Conservation (phyloP, 2,888 invertebrate species). For the Volucella zonaria region DNA sequence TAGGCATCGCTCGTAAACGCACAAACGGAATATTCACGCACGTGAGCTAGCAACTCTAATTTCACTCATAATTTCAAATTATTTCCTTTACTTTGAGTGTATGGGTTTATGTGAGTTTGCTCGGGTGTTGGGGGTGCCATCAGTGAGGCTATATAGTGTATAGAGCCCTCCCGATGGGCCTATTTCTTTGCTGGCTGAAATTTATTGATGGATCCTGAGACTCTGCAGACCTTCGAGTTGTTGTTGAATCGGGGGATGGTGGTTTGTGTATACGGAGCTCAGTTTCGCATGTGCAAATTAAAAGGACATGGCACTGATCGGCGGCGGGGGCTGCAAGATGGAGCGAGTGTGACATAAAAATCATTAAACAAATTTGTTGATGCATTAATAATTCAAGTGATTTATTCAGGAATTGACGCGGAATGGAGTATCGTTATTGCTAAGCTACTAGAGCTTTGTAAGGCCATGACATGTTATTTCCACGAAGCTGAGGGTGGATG, state of each 20-base stretch:
- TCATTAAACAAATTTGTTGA: conserved; percentile 62
- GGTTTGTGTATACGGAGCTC: conserved; percentile 15
- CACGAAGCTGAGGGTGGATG: background rate
- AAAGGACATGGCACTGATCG: conserved; percentile 51
- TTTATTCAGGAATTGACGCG: conserved; percentile 52
- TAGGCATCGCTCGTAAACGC: conserved; percentile 36
- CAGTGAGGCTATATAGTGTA: conserved; percentile 26
- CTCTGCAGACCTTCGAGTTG: conserved; percentile 6
- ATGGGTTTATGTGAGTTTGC: background rate
- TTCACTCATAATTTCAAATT: conserved; percentile 71
- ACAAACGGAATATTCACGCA: conserved; percentile 67
- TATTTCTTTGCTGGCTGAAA: conserved; percentile 63
- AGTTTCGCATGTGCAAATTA: conserved; percentile 60
- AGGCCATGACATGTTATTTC: conserved; percentile 23
- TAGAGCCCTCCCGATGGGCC: conserved; percentile 53
- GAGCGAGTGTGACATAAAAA: conserved; percentile 62
- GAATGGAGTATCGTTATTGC: conserved; percentile 1
- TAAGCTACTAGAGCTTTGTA: conserved; percentile 1
- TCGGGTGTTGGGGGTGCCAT: conserved; percentile 32
- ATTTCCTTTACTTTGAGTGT: conserved; percentile 50
- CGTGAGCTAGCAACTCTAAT: conserved; percentile 69
- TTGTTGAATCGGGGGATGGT: background rate
- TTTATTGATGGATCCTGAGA: conserved; percentile 68
- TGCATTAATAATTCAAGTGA: conserved; percentile 69
- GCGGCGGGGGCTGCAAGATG: background rate